These are phyloP conservation scores for Babylonia areolata DNA, from an alignment of 1,140 invertebrate species.

Conservation along the genomic window DNA sequence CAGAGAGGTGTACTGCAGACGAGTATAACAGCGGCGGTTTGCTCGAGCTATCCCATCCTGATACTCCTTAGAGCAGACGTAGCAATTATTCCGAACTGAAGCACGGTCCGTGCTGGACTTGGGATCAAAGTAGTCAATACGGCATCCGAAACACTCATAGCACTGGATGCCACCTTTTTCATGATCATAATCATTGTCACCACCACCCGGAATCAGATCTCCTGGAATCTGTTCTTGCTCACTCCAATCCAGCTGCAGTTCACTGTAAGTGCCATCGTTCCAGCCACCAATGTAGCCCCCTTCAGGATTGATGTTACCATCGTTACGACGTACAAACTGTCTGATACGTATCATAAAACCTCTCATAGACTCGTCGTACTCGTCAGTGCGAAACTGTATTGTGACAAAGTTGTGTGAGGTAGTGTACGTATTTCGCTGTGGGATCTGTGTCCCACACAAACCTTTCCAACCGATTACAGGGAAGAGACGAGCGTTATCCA, in stretches of 20 bases:
- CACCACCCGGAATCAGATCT: constrained; percentile 51
- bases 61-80: constrained; percentile 62
- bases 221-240: constrained; percentile 60
- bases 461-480: constrained; percentile 56
- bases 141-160: constrained; percentile 59
- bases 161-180: constrained; percentile 54
- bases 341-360: constrained; percentile 54
- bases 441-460: constrained; percentile 58
- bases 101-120: constrained; percentile 46
- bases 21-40: constrained; percentile 50
- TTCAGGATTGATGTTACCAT: constrained; percentile 57
- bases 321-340: constrained; percentile 57
- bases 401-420: constrained; percentile 63
- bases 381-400: constrained; percentile 62
- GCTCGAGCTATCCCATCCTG: constrained; percentile 56
- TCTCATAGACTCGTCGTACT: constrained; percentile 49
- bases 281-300: constrained; percentile 61
- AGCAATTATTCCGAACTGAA: constrained; percentile 47
- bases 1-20: constrained; percentile 46
- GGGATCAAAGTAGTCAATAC: constrained; percentile 57
- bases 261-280: constrained; percentile 62
- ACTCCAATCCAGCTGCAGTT: constrained; percentile 63
- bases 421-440: constrained; percentile 45
- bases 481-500: constrained; percentile 63
- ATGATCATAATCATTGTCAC: constrained; percentile 53